Base-by-base conservation (phyloP, 2,113 vertebrate species). In the Nansenia antarctica region DNA sequence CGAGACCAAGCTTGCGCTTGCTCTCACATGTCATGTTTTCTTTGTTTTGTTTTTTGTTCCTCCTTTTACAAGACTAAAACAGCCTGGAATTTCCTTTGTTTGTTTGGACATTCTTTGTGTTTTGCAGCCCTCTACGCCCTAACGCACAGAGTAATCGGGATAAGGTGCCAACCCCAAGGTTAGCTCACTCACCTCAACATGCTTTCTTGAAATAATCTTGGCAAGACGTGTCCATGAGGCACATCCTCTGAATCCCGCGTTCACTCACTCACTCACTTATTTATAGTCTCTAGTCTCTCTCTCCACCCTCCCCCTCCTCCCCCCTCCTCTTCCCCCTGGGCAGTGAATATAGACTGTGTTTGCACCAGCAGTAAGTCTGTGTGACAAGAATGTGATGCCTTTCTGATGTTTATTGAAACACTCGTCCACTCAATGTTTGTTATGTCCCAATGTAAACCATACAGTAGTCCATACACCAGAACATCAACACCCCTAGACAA, bases 101-200 rank as follows among this genome's bases (percentile, higher is more conserved):
- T 90, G 87, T 92, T 93, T 93, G 34, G 24, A 68, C 85, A 71
- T 75, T 74, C 74, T 94, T 92, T 93, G 86, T 99, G 94, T 99
- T 95, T 98, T 98, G 92, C 98, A 99, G 98, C 98, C 82, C 93
- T 95, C 96, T 95, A 94, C 98, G 89, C 94, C 95, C 95, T 98
- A 97, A 96, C 93, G 91, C 96, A 94, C 94, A 98, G 96, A 94
- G 90, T 98, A 96, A 92, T 93, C 94, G 94, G 95, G 94, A 95
- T 98, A 95, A 96, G 93, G 93, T 98, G 96, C 95, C 96, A 92
- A 82, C 93, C 93, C 87, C 95, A 97, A 99, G 98, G 97, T 99
- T 96, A 98, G 98, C 94, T 67, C 76, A 74, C n/a, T n/a, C n/a
- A n/a, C 72, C 82, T 20, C 31, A 92, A 93, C 90, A 91, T 93